These are phyloP conservation scores for Ptychodera flava DNA, from an alignment of 35 echinoderm and acorn worm species.

Conservation along the genomic window DNA sequence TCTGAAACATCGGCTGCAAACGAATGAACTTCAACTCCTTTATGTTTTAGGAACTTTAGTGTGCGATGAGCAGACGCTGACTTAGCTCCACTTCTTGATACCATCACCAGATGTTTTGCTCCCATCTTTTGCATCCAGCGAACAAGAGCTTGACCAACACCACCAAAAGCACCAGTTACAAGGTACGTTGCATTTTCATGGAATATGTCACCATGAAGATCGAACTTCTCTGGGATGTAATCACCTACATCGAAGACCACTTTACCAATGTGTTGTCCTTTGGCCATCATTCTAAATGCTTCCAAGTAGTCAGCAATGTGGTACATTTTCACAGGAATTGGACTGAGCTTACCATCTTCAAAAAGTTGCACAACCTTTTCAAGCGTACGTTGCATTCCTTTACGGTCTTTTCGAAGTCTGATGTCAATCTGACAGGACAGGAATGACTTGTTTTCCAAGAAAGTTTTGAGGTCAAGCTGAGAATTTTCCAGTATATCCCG, in stretches of 20 bases:
- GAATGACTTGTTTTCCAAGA: constrained; percentile 49
- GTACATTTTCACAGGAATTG: constrained; percentile 20
- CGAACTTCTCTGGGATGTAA: too few species aligned
- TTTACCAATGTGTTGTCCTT: too few species aligned
- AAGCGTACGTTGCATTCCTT: constrained; percentile 16
- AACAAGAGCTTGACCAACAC: constrained; percentile 59
- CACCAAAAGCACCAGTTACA: constrained; percentile 49
- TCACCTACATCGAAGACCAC: too few species aligned
- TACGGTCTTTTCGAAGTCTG: constrained; percentile 25
- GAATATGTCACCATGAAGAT: too few species aligned
- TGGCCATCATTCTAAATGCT: constrained; percentile 17
- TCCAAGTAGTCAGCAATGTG: constrained; percentile 31
- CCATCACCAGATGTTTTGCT: too few species aligned
- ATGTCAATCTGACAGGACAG: constrained; percentile 55
- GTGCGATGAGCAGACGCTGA: constrained; percentile 29
- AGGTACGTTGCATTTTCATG: too few species aligned
- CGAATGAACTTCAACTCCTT: constrained; percentile 37
- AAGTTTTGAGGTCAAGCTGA: constrained; percentile 29
- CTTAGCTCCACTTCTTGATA: constrained; percentile 12
- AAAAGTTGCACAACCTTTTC: constrained; percentile 24
- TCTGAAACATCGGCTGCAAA: constrained; percentile 15
- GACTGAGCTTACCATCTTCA: constrained; percentile 18
- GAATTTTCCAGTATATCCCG: constrained; percentile 28
- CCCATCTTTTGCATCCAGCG: too few species aligned
- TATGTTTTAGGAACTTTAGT: constrained; percentile 29